Evolutionary conservation across 2,113 vertebrate species (phyloP), one percentile per base, ranked within the genome.

Genomic region (Nicator chloris): DNA sequence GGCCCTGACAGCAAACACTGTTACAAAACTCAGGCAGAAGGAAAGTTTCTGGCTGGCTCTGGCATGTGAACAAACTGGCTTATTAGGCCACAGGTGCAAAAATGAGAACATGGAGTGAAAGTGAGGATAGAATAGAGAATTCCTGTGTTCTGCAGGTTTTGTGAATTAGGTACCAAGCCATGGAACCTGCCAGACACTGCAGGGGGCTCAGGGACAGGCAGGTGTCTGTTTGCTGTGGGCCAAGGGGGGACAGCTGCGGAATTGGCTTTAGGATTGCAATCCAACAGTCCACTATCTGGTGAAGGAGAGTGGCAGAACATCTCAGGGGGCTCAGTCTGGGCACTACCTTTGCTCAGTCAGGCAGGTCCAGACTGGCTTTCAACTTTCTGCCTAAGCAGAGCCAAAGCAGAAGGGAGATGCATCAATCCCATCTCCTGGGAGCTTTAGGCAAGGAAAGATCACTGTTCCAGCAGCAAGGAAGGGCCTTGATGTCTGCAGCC

Each of bases 31-130:
- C 7, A 2, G 72, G 88, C 83, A 92, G 73, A 60, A 93, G 51
- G 82, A 80, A 83, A 83, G 47, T 42, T 86, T 33, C 84, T 85
- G 70, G 40, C 80, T 77, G 47, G 42, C 82, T 91, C 71, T 83
- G 95, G 92, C 93, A 85, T 80, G 70, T 71, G 90, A 92, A 85
- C 92, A 83, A 94, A 95, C 92, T 80, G 93, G 78, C 84, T 97
- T 94, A 54, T 90, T 82, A 79, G 78, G 84, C 53, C 89, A 78
- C 56, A 91, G 91, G 82, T 83, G 71, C 63, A 88, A 80, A 97
- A 84, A 56, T n/a, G 90, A 90, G 85, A 91, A 42, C 30, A 19
- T 1, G 82, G 71, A 77, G 50, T 63, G 59, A 83, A 93, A 95
- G 87, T 26, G 79, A 83, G 78, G 87, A 85, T 59, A 83, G 86